These are phyloP conservation scores for Neotragus moschatus DNA, from an alignment of 2,113 vertebrate genomes.

Conservation along the genomic window DNA sequence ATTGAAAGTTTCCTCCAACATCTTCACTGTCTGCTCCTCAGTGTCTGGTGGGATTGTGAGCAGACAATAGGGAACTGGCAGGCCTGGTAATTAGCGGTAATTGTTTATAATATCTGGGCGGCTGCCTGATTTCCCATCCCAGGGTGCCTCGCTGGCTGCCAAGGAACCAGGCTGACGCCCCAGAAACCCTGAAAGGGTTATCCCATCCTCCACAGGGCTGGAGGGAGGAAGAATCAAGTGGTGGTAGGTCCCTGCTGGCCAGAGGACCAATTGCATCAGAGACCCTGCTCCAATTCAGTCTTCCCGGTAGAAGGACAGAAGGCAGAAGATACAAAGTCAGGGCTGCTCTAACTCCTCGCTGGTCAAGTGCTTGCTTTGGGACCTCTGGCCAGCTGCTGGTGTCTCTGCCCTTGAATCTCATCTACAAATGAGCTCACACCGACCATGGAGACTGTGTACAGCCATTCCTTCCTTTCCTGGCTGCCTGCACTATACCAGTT, in stretches of 20 bases:
- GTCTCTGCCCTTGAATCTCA: neutral
- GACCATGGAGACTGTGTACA: neutral
- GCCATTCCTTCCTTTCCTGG: neutral
- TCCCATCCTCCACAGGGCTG: neutral
- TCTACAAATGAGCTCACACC: neutral
- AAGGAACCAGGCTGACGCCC: slow-evolving; percentile 44
- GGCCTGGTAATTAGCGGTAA: slow-evolving; percentile 72
- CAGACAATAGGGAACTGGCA: slow-evolving; percentile 70
- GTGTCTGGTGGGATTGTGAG: slow-evolving; percentile 50
- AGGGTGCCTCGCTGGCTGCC: slow-evolving; percentile 61
- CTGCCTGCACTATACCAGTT: neutral
- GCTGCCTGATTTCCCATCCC: slow-evolving; percentile 70
- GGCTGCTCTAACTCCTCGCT: neutral
- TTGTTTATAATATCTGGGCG: slow-evolving; percentile 74
- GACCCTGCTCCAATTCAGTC: neutral
- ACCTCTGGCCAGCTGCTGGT: neutral
- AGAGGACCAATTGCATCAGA: neutral
- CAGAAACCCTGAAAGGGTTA: slow-evolving; percentile 3
- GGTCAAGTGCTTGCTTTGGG: neutral
- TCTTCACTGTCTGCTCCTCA: slow-evolving; percentile 11
- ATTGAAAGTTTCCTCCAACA: slow-evolving; percentile 68
- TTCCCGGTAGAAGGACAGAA: neutral
- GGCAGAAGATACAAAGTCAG: neutral
- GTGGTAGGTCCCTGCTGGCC: neutral
- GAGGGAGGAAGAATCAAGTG: neutral